These are phyloP conservation scores for Etheostoma spectabile DNA, from an alignment of 2,113 vertebrate genomes.

Conservation along the genomic window DNA sequence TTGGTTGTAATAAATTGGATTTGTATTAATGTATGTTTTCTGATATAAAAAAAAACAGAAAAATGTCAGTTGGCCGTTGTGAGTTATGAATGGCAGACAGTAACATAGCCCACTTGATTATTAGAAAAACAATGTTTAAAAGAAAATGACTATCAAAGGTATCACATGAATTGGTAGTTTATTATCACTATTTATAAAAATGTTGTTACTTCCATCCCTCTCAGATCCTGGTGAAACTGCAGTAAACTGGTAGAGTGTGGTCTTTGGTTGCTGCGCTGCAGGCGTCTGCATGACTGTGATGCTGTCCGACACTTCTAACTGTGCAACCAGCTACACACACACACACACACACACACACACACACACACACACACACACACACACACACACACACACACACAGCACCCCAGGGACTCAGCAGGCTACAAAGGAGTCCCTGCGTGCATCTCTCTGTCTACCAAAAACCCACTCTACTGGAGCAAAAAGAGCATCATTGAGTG, in stretches of 20 bases:
- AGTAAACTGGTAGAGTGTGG: not conserved
- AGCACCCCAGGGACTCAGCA: conserved; percentile 2
- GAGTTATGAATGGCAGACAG: no score
- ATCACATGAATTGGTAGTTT: no score
- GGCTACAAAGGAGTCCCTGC: conserved; percentile 49
- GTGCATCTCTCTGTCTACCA: conserved; percentile 49
- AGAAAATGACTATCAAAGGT: no score
- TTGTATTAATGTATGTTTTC: no score
- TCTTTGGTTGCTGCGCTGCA: not conserved
- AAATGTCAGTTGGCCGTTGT: no score
- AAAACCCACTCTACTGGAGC: conserved; percentile 27
- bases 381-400: not conserved
- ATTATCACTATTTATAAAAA: no score
- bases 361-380: conserved; percentile 7
- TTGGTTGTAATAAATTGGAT: no score
- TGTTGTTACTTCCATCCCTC: no score
- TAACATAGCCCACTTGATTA: no score
- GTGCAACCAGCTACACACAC: conserved; percentile 18
- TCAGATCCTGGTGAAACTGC: no score
- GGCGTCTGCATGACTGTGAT: conserved; percentile 22
- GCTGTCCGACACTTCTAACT: conserved; percentile 18
- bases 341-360: conserved; percentile 13
- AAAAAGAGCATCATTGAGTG: conserved; percentile 16
- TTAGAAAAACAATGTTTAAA: no score
- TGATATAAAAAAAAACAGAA: no score